Evolutionary conservation across 2,797 vertebrate genomes (phyloP).

Genomic region (Arremon aurantiirostris): DNA sequence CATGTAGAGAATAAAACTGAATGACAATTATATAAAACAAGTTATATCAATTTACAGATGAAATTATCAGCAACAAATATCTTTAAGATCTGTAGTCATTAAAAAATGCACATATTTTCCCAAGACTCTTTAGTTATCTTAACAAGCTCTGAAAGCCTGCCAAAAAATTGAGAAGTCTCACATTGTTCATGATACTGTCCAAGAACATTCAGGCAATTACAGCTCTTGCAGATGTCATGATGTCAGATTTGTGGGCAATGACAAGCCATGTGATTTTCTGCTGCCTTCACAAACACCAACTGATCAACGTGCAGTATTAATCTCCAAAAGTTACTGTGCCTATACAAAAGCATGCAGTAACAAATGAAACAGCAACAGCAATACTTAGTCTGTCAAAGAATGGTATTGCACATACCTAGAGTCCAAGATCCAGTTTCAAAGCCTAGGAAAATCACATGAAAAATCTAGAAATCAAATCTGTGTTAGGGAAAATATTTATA

Average conservation of each 20-base stretch:
- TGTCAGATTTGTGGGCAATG: slow-evolving; percentile 26
- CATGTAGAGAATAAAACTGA: background rate
- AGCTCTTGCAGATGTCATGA: slow-evolving; percentile 43
- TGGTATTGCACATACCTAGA: background rate
- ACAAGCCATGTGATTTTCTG: slow-evolving; percentile 10
- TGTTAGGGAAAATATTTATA: background rate
- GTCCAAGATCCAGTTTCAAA: background rate
- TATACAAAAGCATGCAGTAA: background rate
- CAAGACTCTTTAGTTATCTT: background rate
- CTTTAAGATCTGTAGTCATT: background rate
- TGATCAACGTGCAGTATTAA: background rate
- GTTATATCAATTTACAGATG: background rate
- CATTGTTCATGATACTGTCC: background rate
- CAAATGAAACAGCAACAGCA: background rate
- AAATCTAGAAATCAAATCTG: background rate
- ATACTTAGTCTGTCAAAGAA: background rate
- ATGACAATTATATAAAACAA: background rate
- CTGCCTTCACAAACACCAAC: background rate
- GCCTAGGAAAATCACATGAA: background rate
- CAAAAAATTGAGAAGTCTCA: background rate
- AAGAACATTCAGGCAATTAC: background rate
- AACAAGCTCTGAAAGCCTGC: slow-evolving; percentile 19
- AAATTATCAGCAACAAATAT: background rate
- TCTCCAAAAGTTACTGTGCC: background rate
- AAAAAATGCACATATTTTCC: background rate